These are phyloP conservation scores for Sebastiscus albofasciatus DNA, from an alignment of 2,797 vertebrate species.

Conservation along the genomic window DNA sequence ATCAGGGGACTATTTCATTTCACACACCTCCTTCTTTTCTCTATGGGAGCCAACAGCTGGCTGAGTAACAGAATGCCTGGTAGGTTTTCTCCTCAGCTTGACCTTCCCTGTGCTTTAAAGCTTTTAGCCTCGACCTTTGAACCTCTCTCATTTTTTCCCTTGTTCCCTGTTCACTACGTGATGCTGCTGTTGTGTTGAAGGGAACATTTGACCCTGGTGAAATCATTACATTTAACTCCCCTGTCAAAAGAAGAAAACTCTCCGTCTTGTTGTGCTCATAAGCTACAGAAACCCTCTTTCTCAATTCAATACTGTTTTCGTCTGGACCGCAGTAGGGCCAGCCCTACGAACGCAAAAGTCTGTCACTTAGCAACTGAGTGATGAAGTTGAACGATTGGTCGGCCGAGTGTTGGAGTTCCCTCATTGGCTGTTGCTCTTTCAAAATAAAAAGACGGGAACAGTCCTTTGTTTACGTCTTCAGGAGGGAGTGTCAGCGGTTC, in stretches of 20 bases:
- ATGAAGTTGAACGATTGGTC: no score
- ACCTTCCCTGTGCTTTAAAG: neutral
- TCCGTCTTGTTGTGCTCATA: neutral
- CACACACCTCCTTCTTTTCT: neutral
- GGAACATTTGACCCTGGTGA: neutral
- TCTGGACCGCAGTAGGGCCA: no score
- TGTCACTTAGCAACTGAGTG: no score
- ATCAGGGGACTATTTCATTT: neutral
- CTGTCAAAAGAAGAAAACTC: neutral
- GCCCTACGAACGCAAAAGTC: no score
- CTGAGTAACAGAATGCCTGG: neutral
- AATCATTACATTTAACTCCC: neutral
- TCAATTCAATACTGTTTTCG: fast-evolving
- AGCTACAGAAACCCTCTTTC: neutral
- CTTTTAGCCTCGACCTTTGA: neutral
- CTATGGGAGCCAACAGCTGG: neutral
- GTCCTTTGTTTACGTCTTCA: no score
- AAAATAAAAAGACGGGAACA: fast-evolving
- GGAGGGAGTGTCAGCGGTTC: no score
- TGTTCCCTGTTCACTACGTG: neutral
- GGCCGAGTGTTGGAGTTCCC: fast-evolving
- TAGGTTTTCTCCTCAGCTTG: neutral
- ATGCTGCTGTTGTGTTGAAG: neutral
- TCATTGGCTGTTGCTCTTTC: no score
- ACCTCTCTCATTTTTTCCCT: neutral